Conservation (phyloP, 2,113 vertebrate species). For the Muntiacus reevesi region DNA sequence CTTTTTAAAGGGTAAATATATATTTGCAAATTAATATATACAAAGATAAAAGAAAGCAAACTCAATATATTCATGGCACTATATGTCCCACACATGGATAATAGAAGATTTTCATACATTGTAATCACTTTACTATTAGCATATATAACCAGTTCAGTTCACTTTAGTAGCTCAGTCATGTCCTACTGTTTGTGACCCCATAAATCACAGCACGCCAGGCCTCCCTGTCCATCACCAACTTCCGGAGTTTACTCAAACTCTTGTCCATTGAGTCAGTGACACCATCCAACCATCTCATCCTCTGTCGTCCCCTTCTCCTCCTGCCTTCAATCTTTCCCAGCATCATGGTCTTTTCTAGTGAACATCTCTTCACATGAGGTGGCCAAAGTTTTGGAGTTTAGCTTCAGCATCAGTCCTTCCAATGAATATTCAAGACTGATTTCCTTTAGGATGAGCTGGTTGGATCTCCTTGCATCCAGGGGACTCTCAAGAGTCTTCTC, state of each 20-base stretch:
- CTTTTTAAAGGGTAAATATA: neutral
- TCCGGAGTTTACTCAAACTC: neutral
- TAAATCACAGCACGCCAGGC: neutral
- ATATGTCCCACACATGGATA: neutral
- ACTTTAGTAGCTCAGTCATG: neutral
- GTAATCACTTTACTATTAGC: neutral
- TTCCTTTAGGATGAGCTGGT: neutral
- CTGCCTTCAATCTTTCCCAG: neutral
- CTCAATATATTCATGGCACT: neutral
- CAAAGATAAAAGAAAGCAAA: neutral
- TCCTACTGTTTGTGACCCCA: neutral
- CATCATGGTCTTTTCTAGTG: neutral
- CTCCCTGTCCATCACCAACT: neutral
- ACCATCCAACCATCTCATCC: neutral
- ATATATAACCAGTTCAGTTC: neutral
- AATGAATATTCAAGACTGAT: neutral
- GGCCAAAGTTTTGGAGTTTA: neutral
- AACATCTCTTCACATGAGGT: neutral
- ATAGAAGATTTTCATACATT: neutral
- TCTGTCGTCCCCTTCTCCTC: neutral
- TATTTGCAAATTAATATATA: neutral
- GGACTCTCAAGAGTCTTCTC: neutral
- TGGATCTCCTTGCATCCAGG: neutral
- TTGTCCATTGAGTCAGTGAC: accelerated
- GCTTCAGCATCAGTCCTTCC: neutral